phyloP scores from a whole-genome alignment of 2,113 vertebrate genomes.

The Thymallus thymallus region DNA sequence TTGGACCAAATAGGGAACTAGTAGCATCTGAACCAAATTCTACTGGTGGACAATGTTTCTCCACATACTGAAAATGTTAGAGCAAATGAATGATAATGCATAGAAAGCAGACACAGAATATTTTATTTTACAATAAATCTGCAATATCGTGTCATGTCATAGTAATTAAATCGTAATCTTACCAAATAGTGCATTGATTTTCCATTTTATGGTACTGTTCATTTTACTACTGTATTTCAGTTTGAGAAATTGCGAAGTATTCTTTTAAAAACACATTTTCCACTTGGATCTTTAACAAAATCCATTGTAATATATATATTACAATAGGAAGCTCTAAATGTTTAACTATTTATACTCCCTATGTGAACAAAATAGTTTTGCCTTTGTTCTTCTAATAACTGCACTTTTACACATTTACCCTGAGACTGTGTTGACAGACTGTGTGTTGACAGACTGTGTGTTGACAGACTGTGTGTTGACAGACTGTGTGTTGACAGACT shows the following conservation, averaged over 20 bases:
- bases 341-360: slow-evolving; percentile 17
- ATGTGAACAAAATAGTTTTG: slow-evolving; percentile 33
- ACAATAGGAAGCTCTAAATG: slow-evolving; percentile 14
- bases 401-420: slow-evolving; percentile 36
- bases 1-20: slow-evolving; percentile 42
- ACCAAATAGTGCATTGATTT: not conserved
- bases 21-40: slow-evolving; percentile 7
- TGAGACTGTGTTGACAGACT: slow-evolving; percentile 15
- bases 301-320: slow-evolving; percentile 24
- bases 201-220: not conserved
- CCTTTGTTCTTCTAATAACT: slow-evolving; percentile 27
- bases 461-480: slow-evolving; percentile 14
- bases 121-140: not conserved
- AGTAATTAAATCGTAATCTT: not conserved
- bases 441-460: too few species aligned
- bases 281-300: slow-evolving; percentile 20
- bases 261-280: slow-evolving; percentile 8
- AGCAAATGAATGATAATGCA: not conserved
- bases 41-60: slow-evolving; percentile 42
- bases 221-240: not conserved
- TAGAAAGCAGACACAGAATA: not conserved
- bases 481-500: slow-evolving; percentile 20
- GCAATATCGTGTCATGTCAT: too few species aligned
- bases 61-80: slow-evolving; percentile 35
- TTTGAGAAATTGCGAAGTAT: not conserved